These are phyloP conservation scores for Pangasius macronema DNA, from an alignment of 2,797 vertebrate species.

Conservation along the genomic window DNA sequence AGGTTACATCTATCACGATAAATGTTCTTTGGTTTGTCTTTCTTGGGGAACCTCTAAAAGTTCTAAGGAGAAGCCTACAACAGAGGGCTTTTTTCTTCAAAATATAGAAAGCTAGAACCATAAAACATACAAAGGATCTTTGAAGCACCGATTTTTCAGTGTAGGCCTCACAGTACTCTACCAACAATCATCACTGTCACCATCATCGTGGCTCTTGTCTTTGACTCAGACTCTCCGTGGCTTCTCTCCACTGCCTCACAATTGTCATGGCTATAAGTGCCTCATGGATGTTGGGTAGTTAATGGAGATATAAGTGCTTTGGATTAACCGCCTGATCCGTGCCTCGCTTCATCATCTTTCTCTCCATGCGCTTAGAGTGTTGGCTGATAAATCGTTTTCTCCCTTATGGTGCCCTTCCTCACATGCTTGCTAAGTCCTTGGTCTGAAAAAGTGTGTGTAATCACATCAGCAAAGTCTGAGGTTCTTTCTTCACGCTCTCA, in stretches of 20 bases:
- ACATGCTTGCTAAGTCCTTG: conserved; percentile 41
- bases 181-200: neutral
- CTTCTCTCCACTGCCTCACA: conserved; percentile 24
- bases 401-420: conserved; percentile 36
- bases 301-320: conserved; percentile 67
- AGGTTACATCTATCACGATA: neutral
- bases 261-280: conserved; percentile 57
- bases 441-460: conserved; percentile 56
- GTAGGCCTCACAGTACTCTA: too few species aligned
- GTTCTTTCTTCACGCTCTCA: conserved; percentile 55
- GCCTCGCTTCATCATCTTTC: conserved; percentile 34
- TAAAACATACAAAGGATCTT: neutral
- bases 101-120: neutral
- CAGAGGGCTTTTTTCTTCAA: neutral
- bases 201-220: neutral
- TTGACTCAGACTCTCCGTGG: neutral
- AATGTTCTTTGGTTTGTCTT: neutral
- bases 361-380: conserved; percentile 34
- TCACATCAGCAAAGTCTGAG: conserved; percentile 57
- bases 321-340: conserved; percentile 65
- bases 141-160: neutral
- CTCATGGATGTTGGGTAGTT: conserved; percentile 68
- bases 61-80: neutral
- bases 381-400: conserved; percentile 63
- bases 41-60: neutral